Base-by-base conservation (phyloP, 2,113 vertebrate species). In the Cochlearius cochlearius region DNA sequence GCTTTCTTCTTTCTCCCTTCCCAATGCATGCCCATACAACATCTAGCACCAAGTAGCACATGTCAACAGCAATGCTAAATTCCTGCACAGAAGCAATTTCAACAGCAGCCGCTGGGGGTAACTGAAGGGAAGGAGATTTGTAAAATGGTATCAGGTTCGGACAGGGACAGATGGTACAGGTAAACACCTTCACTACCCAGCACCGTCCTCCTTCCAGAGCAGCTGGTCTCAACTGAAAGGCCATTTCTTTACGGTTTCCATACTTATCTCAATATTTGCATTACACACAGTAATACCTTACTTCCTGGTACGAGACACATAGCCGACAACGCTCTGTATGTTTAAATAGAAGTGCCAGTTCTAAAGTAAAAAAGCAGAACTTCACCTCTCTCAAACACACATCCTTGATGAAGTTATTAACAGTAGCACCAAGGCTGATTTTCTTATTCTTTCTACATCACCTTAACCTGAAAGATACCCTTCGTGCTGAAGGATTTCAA, bases 61-160 rank as follows among this genome's bases (percentile, higher is more conserved):
- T 19, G n/a, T 58, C 86, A 86, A 75, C 43, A 86, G 77, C 59
- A 79, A 39, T 5, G 36, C 73, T 53, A 25, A 84, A 96, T 90
- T 95, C 92, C 96, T 62, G 43, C 92, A 95, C 83, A 90, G 87
- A 86, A 78, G 47, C 63, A 87, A 87, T 79, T 91, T 90, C 92
- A 92, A 34, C 43, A 43, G 88, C 75, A 98, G 92, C 94, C 85
- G 3, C 79, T 94, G 86, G 58, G 89, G 88, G 88, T 89, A 97
- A 97, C 95, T 92, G 92, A 97, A 97, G 93, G 94, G 89, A 95
- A 97, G 86, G 56, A 93, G 94, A 95, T 95, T 86, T 96, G 96
- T 78, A 96, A 97, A 98, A 96, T 15, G n/a, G 91, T 95, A 67
- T 92, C 94, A 88, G 95, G 94, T 97, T 91, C 94, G 95, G 94